A percentile compares a stretch with the other conserved stretches of the same genome.
phyloP scores from a whole-genome alignment of 2,113 vertebrate species.

The Nesoenas mayeri region DNA sequence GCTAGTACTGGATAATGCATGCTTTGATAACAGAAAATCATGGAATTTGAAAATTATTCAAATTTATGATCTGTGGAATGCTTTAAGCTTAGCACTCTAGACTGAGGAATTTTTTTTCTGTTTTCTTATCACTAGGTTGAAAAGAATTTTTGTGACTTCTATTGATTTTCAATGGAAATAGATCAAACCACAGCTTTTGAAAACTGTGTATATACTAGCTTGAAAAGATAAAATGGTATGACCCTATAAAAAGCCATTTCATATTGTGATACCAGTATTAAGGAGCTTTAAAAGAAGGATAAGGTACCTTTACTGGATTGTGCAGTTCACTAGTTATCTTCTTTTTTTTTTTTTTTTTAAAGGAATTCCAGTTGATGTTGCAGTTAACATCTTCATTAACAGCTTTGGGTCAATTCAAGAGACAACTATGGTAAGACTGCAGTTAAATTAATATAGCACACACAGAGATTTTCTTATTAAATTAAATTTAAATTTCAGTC shows the following conservation, averaged over 20 bases:
- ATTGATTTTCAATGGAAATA: background rate
- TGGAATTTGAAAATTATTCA: background rate
- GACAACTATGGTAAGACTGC: slow-evolving; percentile 93
- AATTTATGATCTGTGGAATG: background rate
- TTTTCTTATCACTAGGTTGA: background rate
- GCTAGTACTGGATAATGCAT: background rate
- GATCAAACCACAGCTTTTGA: background rate
- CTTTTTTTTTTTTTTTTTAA: background rate
- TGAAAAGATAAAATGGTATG: background rate
- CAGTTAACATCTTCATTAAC: slow-evolving; percentile 99
- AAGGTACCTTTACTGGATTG: background rate
- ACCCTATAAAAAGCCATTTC: background rate
- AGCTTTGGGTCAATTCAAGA: slow-evolving; percentile 99
- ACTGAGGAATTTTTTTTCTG: background rate
- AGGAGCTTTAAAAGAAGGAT: background rate
- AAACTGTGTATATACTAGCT: background rate
- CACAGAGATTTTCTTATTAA: background rate
- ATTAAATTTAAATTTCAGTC: background rate
- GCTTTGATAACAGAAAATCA: background rate
- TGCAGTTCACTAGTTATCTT: background rate
- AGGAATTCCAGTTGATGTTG: slow-evolving; percentile 97
- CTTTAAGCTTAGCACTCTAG: background rate
- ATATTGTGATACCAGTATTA: background rate
- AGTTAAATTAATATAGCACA: background rate
- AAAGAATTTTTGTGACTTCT: background rate